phyloP scores from a whole-genome alignment of 1,140 invertebrate species.

The Pemphigus obesinymphae region DNA sequence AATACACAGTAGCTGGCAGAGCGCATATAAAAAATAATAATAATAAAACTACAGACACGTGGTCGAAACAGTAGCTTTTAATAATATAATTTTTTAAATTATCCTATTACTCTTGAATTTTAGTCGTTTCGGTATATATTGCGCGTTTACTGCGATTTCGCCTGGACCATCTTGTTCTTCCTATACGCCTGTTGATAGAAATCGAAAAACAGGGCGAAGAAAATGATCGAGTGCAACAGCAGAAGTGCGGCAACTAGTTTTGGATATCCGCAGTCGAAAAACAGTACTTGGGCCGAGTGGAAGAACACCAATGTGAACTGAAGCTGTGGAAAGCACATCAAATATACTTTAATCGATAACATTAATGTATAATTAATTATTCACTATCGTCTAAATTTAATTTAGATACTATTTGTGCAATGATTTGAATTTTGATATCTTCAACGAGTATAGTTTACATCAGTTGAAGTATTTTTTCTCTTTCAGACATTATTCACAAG shows the following conservation, averaged over 20 bases:
- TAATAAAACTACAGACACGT: not conserved
- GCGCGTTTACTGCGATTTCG: conserved; percentile 4
- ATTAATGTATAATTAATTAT: too few species aligned
- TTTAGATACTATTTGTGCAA: too few species aligned
- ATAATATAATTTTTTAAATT: not conserved
- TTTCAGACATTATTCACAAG: too few species aligned
- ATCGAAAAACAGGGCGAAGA: conserved; percentile 84
- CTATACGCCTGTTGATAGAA: conserved; percentile 82
- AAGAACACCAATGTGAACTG: conserved; percentile 74
- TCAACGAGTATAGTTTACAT: too few species aligned
- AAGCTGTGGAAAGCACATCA: conserved; percentile 56
- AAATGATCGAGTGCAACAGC: conserved; percentile 81
- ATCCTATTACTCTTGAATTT: not conserved
- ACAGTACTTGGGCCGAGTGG: conserved; percentile 68
- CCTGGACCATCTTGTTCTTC: conserved; percentile 42
- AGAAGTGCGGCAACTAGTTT: conserved; percentile 69
- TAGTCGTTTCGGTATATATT: not conserved
- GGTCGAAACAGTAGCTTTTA: too few species aligned
- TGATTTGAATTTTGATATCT: too few species aligned
- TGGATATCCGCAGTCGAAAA: conserved; percentile 71
- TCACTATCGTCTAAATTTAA: too few species aligned
- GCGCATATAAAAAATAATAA: not conserved
- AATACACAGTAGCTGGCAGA: not conserved
- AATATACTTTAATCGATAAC: too few species aligned
- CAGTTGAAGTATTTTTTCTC: too few species aligned